These are phyloP conservation scores for Neoarius graeffei DNA, from an alignment of 2,113 vertebrate genomes.

Conservation along the genomic window DNA sequence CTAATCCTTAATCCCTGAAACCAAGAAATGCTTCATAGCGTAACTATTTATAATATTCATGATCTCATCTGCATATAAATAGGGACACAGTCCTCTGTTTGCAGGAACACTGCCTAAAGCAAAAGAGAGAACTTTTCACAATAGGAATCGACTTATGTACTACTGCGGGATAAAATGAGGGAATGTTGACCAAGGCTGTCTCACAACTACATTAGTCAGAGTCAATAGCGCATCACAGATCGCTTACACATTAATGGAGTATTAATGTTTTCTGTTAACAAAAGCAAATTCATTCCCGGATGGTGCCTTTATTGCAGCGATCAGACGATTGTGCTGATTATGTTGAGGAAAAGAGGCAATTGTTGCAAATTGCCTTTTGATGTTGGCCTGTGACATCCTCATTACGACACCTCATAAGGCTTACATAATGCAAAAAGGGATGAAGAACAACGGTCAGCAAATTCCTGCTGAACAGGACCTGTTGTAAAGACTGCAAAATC, in stretches of 20 bases:
- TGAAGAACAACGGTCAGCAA: neutral
- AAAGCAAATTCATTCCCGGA: conserved; percentile 27
- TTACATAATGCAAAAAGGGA: neutral
- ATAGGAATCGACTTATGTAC: neutral
- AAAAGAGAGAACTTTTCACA: neutral
- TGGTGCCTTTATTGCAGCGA: conserved; percentile 15
- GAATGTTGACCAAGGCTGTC: conserved; percentile 22
- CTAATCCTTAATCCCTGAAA: neutral
- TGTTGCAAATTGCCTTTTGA: conserved; percentile 21
- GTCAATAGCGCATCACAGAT: conserved; percentile 32
- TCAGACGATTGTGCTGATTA: conserved; percentile 20
- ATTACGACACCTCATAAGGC: conserved; percentile 9
- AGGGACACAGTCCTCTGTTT: neutral
- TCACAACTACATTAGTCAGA: conserved; percentile 7
- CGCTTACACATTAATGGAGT: conserved; percentile 29
- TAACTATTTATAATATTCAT: conserved; percentile 5
- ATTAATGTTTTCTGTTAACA: conserved; percentile 33
- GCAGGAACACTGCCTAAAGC: conserved; percentile 1
- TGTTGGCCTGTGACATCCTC: conserved; percentile 20
- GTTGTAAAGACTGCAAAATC: neutral
- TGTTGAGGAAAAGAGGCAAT: conserved; percentile 19
- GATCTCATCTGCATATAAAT: conserved; percentile 29
- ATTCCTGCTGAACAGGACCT: neutral
- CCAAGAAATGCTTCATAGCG: neutral
- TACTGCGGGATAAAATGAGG: neutral